Base-by-base conservation (phyloP, 2,113 vertebrate species). In the Poeciliopsis prolifica region DNA sequence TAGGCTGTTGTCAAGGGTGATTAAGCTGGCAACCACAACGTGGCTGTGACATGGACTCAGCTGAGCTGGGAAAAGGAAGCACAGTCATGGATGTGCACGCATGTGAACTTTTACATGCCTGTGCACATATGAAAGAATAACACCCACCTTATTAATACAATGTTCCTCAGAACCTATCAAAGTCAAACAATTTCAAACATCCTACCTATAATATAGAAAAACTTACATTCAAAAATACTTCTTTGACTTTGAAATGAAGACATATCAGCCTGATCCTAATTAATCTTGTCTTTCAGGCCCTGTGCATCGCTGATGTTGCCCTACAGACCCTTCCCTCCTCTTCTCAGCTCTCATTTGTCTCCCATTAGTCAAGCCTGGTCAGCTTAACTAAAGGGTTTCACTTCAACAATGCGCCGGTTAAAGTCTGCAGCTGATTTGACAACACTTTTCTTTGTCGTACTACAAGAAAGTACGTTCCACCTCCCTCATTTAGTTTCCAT, bases 1-100 rank as follows among this genome's bases (percentile, higher is more conserved):
- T 83, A 86, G 91, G 87, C 87, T 88, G 91, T 89, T 83, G 92
- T 88, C 90, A 90, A 24, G 88, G 88, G 86, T 28, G 81, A 92
- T 79, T 89, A 92, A 87, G 86, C 81, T 44, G 75, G 80, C 74
- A 74, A 82, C 84, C 82, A 69, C 84, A 83, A 73, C 84, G 64
- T 19, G 51, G 80, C 70, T 65, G 75, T 80, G 68, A 81, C 75
- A 68, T 37, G 73, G 65, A 62, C 65, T 69, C 17, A 8, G 35
- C 71, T 30, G 48, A 66, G 74, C 58, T 15, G 9, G 64, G n/a
- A 75, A 77, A 40, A 67, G 65, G 70, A 77, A 74, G 70, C 5
- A 35, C 75, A 82, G 22, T 28, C 29, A 24, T 63, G 63, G 31
- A 42, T 48, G 65, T 67, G 44, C 74, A 40, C 4, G 26, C 40